Conservation (phyloP, 2,113 vertebrate genomes). For the Formicarius rufipectus region DNA sequence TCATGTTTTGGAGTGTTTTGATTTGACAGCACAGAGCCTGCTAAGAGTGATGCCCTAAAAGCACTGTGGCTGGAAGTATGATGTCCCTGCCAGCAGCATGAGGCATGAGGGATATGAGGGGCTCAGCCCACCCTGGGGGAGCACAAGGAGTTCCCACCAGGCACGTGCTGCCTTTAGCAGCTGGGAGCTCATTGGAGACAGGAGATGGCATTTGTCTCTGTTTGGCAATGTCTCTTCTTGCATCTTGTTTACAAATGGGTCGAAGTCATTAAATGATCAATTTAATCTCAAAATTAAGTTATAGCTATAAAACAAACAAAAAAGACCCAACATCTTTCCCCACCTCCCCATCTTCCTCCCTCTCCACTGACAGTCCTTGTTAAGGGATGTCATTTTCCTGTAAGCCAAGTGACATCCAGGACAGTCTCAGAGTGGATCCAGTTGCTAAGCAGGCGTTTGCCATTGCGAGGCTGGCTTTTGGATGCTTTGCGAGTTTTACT, state of each 20-base stretch:
- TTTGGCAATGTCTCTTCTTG: not conserved
- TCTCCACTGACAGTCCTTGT: not conserved
- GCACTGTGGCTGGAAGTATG: rapidly evolving
- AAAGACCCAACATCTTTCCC: not conserved
- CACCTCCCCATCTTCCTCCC: not conserved
- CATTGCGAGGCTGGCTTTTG: not conserved
- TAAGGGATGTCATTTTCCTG: not conserved
- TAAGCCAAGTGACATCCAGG: not conserved
- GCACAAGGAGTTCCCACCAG: not conserved
- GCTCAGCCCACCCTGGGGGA: rapidly evolving
- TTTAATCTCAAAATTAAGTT: not conserved
- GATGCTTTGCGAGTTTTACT: not conserved
- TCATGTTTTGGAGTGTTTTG: not conserved
- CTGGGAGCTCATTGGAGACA: not conserved
- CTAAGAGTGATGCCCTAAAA: not conserved
- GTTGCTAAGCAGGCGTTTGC: not conserved
- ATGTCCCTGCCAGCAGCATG: rapidly evolving
- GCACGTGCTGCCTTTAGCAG: not conserved
- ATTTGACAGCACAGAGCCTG: not conserved
- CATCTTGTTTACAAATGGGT: not conserved
- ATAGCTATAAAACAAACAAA: not conserved
- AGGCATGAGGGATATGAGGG: rapidly evolving
- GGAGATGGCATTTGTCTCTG: not conserved
- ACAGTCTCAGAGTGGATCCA: not conserved
- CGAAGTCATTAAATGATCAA: not conserved